Base-by-base conservation (phyloP, 1,140 invertebrate genomes). In the Plutomurus gul region DNA sequence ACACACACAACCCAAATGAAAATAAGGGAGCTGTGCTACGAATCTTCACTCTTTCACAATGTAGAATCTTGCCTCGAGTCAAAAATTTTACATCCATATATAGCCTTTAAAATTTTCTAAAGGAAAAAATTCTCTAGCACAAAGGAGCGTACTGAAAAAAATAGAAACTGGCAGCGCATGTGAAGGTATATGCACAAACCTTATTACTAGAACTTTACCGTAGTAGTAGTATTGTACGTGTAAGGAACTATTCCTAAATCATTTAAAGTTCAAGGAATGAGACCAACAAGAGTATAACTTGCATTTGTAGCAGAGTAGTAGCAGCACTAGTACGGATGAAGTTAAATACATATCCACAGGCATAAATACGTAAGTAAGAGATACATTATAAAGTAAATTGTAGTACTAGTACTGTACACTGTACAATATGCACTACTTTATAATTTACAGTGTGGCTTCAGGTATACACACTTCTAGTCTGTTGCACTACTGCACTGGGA, bases 31-130 rank as follows among this genome's bases (percentile, higher is more conserved):
- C 20, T 40, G n/a, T n/a, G 27, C 30, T 40, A 43, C 56, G 56
- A 33, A 36, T 65, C 56, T 30, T 65, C 5, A 4, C 18, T 65
- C 56, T 65, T 56, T 65, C 16, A 65, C 56, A 30, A 65, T 25
- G 40, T 20, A 40, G 25, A 27, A 40, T 73, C 16, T 73, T 27
- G 70, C 70, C 37, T 37, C 37, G 6, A 73, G 70, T n/a, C 70
- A 11, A 43, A 73, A 73, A 27, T 73, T 73, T 73, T 73, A 73
- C 37, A 46, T 73, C 70, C 70, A 36, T 40, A 73, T 43, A 40
- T 73, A 73, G 37, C 3, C 70, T 40, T 73, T 73, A 73, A 73
- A 73, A 73, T 25, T 73, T 73, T 40, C 70, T n/a, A 46, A 40
- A 11, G n/a, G 25, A 73, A 73, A 73, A 73, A 73, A 10, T 40